Evolutionary conservation across 1,140 invertebrate species (phyloP), one percentile per base, ranked within the genome.

Genomic region (Ips nitidus): DNA sequence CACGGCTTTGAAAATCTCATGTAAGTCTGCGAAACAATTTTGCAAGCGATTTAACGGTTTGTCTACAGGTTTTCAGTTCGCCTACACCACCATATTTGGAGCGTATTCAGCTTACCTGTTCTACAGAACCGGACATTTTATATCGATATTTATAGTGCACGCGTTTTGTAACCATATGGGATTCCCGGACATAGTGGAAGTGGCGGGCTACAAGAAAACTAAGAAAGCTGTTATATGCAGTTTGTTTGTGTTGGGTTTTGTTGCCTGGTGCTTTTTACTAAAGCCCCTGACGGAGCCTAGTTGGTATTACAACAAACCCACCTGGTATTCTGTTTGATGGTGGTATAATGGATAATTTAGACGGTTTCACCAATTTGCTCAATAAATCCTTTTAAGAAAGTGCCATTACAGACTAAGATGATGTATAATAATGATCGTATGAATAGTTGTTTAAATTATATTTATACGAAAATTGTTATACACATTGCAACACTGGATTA

Each of bases 141-240:
- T 90, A 22, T 93, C 94, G 5, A 91, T 94, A n/a, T 88, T 97
- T 71, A 78, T 94, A 6, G 94, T 89, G 3, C 96, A 98, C 80
- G 90, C 93, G 2, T 97, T 98, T 80, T 98, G 95, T 80, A 98
- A 98, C 82, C 91, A 94, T 79, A 97, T 98, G 93, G 96, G 95
- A 39, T 91, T 98, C 75, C 95, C 95, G 0, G 93, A 97, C 79
- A 85, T 98, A 71, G 83, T 84, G 2, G 93, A 95, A 79, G 83
- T 97, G 2, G 78, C 86, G 52, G 85, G 86, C 37, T 90, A 91
- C 75, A 84, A 88, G 62, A 82, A 87, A 40, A 83, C 86, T 3
- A 86, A 92, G 73, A 84, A 86, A 64, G 80, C 87, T 6, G 80
- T 90, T 4, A 83, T 91, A 1, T 80, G 88, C 40, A 77, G 78